Evolutionary conservation across 2,797 vertebrate species (phyloP).

Genomic region (Meriones psammophilus): DNA sequence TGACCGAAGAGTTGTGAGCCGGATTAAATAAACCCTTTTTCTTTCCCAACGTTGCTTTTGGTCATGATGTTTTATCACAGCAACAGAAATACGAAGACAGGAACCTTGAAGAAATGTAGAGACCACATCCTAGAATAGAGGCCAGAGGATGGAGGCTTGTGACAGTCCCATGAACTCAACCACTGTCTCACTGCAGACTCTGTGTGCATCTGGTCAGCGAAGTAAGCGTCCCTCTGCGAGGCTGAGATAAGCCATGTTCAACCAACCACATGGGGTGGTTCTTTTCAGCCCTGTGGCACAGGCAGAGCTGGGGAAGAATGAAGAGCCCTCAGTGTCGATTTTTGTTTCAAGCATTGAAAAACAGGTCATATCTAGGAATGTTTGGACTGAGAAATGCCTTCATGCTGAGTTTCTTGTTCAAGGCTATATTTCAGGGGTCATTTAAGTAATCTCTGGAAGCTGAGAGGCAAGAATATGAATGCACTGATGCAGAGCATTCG

Average conservation of each 20-base stretch:
- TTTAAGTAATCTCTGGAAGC: conserved; percentile 60
- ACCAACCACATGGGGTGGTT: background rate
- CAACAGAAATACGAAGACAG: background rate
- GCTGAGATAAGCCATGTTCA: conserved; percentile 18
- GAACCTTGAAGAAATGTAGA: background rate
- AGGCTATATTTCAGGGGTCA: conserved; percentile 41
- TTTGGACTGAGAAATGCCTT: conserved; percentile 65
- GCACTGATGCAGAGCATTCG: background rate
- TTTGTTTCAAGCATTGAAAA: conserved; percentile 71
- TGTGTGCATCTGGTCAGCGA: background rate
- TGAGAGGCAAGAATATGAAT: conserved; percentile 1
- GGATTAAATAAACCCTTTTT: background rate
- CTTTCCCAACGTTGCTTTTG: background rate
- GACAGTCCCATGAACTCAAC: background rate
- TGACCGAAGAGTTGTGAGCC: background rate
- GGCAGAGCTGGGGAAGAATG: background rate
- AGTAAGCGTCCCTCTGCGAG: conserved; percentile 47
- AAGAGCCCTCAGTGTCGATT: conserved; percentile 44
- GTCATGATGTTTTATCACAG: background rate
- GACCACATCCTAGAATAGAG: background rate
- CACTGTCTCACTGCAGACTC: background rate
- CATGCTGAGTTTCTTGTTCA: conserved; percentile 54
- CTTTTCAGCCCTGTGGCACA: background rate
- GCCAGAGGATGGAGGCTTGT: background rate
- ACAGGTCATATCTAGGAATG: conserved; percentile 50